Conservation (phyloP, 2,797 vertebrate species). For the Apogon hyalosoma region DNA sequence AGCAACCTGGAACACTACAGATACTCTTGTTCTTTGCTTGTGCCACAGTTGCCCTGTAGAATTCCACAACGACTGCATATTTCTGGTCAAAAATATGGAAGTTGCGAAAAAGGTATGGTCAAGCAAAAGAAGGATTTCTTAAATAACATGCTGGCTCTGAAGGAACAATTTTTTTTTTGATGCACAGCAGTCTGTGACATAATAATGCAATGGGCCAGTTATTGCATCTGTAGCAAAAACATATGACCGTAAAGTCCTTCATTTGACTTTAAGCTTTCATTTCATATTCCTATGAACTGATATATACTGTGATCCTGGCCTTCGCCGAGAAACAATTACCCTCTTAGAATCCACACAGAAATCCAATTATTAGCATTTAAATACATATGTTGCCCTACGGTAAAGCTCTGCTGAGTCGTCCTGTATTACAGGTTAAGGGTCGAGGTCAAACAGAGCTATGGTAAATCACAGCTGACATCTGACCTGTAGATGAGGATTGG, state of each 20-base stretch:
- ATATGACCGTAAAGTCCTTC: slow-evolving; percentile 5
- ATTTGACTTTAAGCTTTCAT: slow-evolving; percentile 16
- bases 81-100: too few relatives aligned
- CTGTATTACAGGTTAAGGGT: neutral
- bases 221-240: neutral
- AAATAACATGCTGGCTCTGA: neutral
- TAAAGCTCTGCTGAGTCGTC: neutral
- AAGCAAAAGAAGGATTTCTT: slow-evolving; percentile 16
- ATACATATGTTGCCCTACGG: slow-evolving; percentile 20
- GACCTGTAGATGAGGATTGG: slow-evolving; percentile 94
- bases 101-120: neutral
- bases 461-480: slow-evolving; percentile 50
- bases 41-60: too few relatives aligned
- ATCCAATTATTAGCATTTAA: slow-evolving; percentile 36
- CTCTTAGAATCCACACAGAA: slow-evolving; percentile 21
- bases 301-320: slow-evolving; percentile 25
- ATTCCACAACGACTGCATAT: too few relatives aligned
- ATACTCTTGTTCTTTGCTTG: too few relatives aligned
- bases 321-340: slow-evolving; percentile 50
- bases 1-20: too few relatives aligned
- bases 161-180: neutral
- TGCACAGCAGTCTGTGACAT: neutral
- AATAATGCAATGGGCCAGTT: neutral
- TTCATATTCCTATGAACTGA: slow-evolving; percentile 11
- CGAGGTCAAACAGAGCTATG: neutral